Evolutionary conservation across 1,140 invertebrate genomes (phyloP).

Genomic region (Monomorium pharaonis): DNA sequence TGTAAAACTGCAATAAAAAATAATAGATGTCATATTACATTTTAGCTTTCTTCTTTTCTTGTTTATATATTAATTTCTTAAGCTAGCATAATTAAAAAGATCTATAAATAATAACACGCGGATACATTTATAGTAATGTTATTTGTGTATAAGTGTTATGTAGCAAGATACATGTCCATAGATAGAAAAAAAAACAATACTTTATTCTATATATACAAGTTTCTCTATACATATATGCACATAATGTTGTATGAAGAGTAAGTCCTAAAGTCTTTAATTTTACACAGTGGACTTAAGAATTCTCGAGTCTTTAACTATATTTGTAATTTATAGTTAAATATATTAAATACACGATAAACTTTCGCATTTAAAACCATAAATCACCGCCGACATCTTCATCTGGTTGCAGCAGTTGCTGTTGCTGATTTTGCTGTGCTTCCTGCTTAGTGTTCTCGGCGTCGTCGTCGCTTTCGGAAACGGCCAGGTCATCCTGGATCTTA

Average conservation of each 20-base stretch:
- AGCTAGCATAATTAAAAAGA: not conserved
- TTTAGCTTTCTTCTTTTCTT: not conserved
- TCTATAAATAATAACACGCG: not conserved
- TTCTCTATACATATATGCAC: slow-evolving; percentile 53
- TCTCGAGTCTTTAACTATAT: not conserved
- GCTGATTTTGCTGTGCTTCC: slow-evolving; percentile 59
- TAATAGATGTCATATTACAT: not conserved
- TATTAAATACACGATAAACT: not conserved
- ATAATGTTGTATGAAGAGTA: slow-evolving; percentile 53
- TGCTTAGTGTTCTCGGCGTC: slow-evolving; percentile 84
- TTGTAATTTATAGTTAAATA: not conserved
- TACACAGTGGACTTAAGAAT: slow-evolving; percentile 17
- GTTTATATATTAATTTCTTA: not conserved
- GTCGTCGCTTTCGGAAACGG: slow-evolving; percentile 93
- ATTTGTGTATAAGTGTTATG: not conserved
- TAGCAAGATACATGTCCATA: not conserved
- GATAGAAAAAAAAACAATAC: slow-evolving; percentile 54
- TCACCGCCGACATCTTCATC: slow-evolving; percentile 85
- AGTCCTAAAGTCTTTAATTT: slow-evolving; percentile 2
- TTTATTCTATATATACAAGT: slow-evolving; percentile 64
- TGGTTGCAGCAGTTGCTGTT: slow-evolving; percentile 69
- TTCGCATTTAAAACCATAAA: slow-evolving; percentile 85
- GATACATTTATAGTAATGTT: not conserved
- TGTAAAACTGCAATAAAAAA: not conserved
- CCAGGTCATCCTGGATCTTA: slow-evolving; percentile 90